Percentiles rank a stretch among this genome's conserved stretches.
Conservation (phyloP, 2,797 vertebrate species). For the Pseudochromis fuscus region DNA sequence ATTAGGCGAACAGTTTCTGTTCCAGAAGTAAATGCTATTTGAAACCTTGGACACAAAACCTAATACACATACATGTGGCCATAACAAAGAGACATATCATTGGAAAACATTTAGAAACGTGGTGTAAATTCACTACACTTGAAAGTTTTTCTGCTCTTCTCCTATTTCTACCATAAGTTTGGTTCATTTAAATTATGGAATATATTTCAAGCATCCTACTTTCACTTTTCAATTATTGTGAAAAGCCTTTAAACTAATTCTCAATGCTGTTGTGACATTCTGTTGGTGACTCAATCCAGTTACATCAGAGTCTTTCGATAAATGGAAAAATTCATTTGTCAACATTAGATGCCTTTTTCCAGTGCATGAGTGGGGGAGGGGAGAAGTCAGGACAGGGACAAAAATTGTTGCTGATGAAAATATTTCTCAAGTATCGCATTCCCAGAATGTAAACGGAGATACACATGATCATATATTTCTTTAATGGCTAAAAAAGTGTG, state of each 20-base stretch:
- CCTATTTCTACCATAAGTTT: too few species aligned
- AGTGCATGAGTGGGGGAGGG: neutral
- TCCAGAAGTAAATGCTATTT: neutral
- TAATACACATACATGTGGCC: too few species aligned
- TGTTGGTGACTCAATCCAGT: neutral
- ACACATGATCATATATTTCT: neutral
- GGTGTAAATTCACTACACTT: too few species aligned
- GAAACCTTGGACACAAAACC: neutral
- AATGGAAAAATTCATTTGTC: neutral
- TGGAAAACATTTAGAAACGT: too few species aligned
- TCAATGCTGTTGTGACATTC: neutral
- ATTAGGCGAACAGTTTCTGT: neutral
- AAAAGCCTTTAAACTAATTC: too few species aligned
- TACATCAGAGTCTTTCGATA: conserved; percentile 1
- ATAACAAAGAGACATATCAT: too few species aligned
- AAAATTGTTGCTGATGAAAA: neutral
- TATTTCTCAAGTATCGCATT: neutral
- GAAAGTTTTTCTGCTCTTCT: too few species aligned
- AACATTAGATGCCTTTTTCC: conserved; percentile 8
- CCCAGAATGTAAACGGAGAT: neutral
- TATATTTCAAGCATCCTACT: too few species aligned
- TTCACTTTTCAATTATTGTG: too few species aligned
- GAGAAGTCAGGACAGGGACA: neutral
- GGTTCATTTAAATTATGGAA: too few species aligned
- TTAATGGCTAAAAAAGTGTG: too few species aligned